Conservation (phyloP, 1,140 invertebrate species). For the Camponotus pennsylvanicus region DNA sequence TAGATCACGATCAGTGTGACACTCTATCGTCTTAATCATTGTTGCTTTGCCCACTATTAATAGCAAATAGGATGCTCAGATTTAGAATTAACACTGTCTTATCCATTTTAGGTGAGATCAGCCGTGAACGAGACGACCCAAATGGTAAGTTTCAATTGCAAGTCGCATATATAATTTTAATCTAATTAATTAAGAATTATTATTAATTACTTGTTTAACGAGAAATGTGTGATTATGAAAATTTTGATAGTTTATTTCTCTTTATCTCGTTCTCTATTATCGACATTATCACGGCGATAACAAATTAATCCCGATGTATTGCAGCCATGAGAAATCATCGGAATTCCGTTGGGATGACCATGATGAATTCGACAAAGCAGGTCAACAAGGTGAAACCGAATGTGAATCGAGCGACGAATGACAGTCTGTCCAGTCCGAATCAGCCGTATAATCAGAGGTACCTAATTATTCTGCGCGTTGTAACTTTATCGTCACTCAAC, state of each 20-base stretch:
- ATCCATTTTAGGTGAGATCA: constrained; percentile 87
- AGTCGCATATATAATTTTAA: not conserved
- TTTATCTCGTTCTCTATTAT: not conserved
- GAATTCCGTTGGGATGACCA: constrained; percentile 89
- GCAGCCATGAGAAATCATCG: constrained; percentile 89
- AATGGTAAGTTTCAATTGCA: constrained; percentile 85
- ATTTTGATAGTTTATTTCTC: not conserved
- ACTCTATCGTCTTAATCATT: constrained; percentile 72
- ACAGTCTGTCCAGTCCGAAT: constrained; percentile 86
- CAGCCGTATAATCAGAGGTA: constrained; percentile 86
- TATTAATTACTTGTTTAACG: not conserved
- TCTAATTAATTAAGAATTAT: not conserved
- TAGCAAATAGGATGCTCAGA: constrained; percentile 7
- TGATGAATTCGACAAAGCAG: constrained; percentile 90
- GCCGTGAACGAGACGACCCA: constrained; percentile 87
- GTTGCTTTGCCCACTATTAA: constrained; percentile 72
- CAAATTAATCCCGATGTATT: constrained; percentile 63
- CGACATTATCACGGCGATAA: not conserved
- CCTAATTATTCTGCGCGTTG: constrained; percentile 10
- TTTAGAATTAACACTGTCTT: constrained; percentile 61
- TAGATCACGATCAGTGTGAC: constrained; percentile 77
- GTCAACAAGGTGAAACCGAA: constrained; percentile 95
- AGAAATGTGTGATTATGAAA: not conserved
- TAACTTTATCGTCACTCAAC: constrained; percentile 1
- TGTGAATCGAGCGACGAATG: constrained; percentile 90